Evolutionary conservation across 2,113 vertebrate species (phyloP), one percentile per base, ranked within the genome.

Genomic region (Gymnarchus niloticus): DNA sequence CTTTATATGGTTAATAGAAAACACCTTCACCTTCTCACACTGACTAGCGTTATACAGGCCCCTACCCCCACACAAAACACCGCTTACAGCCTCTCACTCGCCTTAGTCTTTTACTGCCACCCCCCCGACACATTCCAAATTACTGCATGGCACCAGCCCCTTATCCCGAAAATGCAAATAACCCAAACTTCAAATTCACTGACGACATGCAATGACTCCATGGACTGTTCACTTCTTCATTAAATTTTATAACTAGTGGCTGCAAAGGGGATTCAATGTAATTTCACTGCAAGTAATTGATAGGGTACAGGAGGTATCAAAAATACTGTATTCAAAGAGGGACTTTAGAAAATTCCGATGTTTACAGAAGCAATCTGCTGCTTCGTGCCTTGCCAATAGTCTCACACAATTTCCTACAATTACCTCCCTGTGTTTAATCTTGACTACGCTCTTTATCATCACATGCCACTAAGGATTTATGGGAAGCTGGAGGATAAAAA

Each of bases 111-210:
- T 17, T 73, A 41, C 33, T 41, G 7, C 33, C n/a, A n/a, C n/a
- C 65, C 65, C 28, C 65, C 33, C 65, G 33, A 73, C 65, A 73
- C 41, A 37, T 73, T 37, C 33, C 65, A 2, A 73, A 73, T 73
- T 73, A 73, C 65, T 73, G 65, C 65, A 28, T 73, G 37, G 12
- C 65, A 73, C 37, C 33, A 28, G 41, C 1, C 33, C 65, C 65
- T 73, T 73, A 73, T 73, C 65, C 65, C 14, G 28, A 12, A 73
- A 73, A 73, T 73, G 65, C 65, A 73, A 73, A 73, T 73, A 73
- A 73, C 65, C 65, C 65, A 41, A 73, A 73, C 28, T 73, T 73
- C 65, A 73, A 17, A 41, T 73, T 41, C 65, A 73, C 65, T 41
- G 14, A 28, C 14, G 4, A 73, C 41, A 33, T 73, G 28, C 19